Evolutionary conservation across 2,888 invertebrate species (phyloP), one percentile per base, ranked within the genome.

Genomic region (Margaritifera margaritifera): DNA sequence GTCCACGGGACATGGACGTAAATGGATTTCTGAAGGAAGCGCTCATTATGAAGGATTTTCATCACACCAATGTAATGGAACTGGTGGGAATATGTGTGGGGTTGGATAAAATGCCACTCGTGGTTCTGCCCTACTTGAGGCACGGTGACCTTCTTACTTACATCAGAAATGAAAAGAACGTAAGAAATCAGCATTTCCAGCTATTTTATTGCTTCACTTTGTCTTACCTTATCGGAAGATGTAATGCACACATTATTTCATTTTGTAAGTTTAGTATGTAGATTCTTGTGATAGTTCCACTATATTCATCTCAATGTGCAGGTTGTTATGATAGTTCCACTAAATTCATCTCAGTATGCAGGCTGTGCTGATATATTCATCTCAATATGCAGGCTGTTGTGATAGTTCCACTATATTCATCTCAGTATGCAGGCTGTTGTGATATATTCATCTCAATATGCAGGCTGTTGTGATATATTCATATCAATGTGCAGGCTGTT

Each of bases 41-140:
- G 0, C 83, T 91, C 55, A 88, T 91, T 64, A 92, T 92, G 92
- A 90, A 90, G 66, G 90, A 91, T 72, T 91, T 92, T 76, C 88
- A 91, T 73, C 92, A 92, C 82, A 84, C 86, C 3, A 90, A 92
- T 79, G 91, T 92, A 4, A 84, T 92, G 27, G 83, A 87, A 11
- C 82, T 91, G 64, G 87, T 91, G 24, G 91, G 92, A 20, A 90
- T 92, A 51, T 89, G 90, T 68, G 87, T 91, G 63, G 89, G 90
- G 53, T 82, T 88, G n/a, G 87, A 88, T 64, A 87, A 87, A 25
- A 87, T 88, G 76, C 92, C 92, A 0, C 87, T 91, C 68, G 90
- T 92, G 31, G 88, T 92, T 27, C 89, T 91, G 62, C 91, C 92
- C 18, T 92, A 87, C 81, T 91, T 92, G 92, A 84, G 84, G 58